Conservation (phyloP, 1,140 invertebrate species). For the Pseudomyrmex sp. region DNA sequence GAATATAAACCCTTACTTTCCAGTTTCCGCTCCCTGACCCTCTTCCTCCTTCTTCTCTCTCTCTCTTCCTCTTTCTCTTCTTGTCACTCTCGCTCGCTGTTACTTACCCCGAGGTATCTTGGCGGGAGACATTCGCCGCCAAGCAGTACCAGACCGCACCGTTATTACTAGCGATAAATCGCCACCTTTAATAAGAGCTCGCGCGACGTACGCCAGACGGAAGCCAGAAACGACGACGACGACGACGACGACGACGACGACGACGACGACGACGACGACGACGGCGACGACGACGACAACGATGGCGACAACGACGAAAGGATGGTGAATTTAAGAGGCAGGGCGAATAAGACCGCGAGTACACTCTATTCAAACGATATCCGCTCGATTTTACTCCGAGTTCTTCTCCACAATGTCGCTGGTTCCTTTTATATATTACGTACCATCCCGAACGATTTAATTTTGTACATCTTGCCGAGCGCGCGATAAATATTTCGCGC, state of each 20-base stretch:
- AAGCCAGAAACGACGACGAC: constrained; percentile 57
- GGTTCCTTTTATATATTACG: constrained; percentile 26
- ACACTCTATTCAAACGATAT: constrained; percentile 58
- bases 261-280: constrained; percentile 24
- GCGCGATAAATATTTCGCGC: constrained; percentile 50
- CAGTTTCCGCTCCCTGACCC: constrained; percentile 40
- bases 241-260: constrained; percentile 9
- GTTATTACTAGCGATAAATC: constrained; percentile 85
- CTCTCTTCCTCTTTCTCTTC: too few relatives aligned
- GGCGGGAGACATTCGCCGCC: constrained; percentile 74
- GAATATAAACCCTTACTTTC: constrained; percentile 65
- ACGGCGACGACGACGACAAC: neutral
- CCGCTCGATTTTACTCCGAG: constrained; percentile 43
- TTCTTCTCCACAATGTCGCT: neutral
- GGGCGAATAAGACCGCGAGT: constrained; percentile 20
- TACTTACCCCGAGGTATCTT: constrained; percentile 60
- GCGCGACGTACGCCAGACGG: constrained; percentile 73
- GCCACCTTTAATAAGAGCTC: constrained; percentile 84
- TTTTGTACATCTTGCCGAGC: constrained; percentile 28
- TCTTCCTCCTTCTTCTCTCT: constrained; percentile 4
- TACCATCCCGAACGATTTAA: constrained; percentile 45
- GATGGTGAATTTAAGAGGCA: constrained; percentile 39
- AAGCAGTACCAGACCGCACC: constrained; percentile 80
- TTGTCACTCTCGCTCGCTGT: neutral
- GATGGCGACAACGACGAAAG: constrained; percentile 28